A percentile compares a stretch with the other conserved stretches of the same genome.
phyloP scores from a whole-genome alignment of 2,888 invertebrate genomes.

The Lycaena phlaeas region DNA sequence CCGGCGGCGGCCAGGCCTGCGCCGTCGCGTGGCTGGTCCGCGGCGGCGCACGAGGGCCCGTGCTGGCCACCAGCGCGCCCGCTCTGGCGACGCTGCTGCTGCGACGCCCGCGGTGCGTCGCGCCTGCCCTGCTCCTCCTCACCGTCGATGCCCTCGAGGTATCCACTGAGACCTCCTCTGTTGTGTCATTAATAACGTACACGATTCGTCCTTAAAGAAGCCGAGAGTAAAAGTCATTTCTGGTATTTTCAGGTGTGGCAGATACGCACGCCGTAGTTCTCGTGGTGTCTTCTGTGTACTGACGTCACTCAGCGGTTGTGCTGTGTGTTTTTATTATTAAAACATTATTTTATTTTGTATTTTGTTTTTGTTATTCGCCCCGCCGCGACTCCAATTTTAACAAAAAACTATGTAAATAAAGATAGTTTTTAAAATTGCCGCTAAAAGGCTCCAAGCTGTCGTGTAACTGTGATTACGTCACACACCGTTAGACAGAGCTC shows the following conservation, averaged over 20 bases:
- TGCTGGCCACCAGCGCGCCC: constrained; percentile 13
- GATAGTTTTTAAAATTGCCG: no score
- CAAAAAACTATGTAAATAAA: no score
- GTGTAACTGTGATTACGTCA: no score
- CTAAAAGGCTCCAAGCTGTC: no score
- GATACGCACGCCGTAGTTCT: neutral
- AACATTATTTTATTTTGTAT: no score
- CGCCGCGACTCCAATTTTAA: no score
- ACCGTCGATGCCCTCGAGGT: constrained; percentile 14
- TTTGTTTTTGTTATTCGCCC: no score
- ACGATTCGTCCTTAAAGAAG: no score
- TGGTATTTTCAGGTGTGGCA: neutral
- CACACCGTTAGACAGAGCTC: no score
- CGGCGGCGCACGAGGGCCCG: constrained; percentile 20
- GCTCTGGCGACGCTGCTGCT: constrained; percentile 18
- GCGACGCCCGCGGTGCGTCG: constrained; percentile 13
- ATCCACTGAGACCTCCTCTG: neutral
- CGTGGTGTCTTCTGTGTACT: no score
- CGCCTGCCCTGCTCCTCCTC: constrained; percentile 9
- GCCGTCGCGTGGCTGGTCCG: constrained; percentile 19
- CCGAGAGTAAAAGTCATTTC: neutral
- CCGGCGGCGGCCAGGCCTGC: constrained; percentile 16
- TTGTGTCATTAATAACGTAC: neutral
- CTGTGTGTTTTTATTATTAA: no score
- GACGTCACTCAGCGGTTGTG: no score